Percentiles rank a stretch among this genome's conserved stretches.
Conservation (phyloP, 1,140 invertebrate species). For the Ladona fulva region DNA sequence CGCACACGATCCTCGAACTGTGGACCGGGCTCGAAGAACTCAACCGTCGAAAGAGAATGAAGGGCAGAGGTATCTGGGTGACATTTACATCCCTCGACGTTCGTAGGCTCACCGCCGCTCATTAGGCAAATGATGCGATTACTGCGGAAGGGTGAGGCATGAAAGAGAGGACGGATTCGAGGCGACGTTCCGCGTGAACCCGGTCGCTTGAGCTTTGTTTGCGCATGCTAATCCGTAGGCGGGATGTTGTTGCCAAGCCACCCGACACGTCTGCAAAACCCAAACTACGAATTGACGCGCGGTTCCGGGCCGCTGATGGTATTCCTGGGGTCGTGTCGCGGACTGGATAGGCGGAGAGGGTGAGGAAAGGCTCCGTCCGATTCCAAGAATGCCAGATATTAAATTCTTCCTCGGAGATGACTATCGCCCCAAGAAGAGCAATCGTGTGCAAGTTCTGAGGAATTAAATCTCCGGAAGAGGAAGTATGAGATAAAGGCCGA, state of each 20-base stretch:
- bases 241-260: not conserved
- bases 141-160: not conserved
- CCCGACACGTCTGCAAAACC: not conserved
- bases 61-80: no score
- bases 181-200: not conserved
- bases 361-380: not conserved
- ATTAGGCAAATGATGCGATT: not conserved
- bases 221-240: not conserved
- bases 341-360: not conserved
- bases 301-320: not conserved
- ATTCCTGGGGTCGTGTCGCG: no score
- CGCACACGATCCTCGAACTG: no score
- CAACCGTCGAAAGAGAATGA: no score
- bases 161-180: not conserved
- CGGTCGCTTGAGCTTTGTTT: not conserved
- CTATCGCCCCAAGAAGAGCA: no score
- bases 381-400: no score
- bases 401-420: no score
- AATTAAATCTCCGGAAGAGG: no score
- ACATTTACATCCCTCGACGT: not conserved
- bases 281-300: not conserved
- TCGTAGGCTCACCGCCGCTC: not conserved
- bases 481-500: no score
- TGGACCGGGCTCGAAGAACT: no score
- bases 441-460: no score